Percentiles rank a stretch among this genome's conserved stretches.
Evolutionary conservation across 2,797 vertebrate species (phyloP).

Genomic region (Pseudochirops cupreus): DNA sequence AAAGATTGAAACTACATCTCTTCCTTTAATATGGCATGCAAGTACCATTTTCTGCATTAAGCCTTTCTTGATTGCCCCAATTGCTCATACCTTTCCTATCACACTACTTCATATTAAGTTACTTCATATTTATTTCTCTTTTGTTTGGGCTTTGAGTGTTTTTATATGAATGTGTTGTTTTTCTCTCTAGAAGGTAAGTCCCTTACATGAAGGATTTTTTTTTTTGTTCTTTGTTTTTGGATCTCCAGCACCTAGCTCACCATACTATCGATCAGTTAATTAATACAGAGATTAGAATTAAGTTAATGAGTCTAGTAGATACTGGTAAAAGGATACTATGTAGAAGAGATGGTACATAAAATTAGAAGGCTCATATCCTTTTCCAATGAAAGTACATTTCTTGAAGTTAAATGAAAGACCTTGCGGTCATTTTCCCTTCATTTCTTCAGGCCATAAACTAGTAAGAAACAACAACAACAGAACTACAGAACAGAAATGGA

Average conservation of each 20-base stretch:
- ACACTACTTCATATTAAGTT: background rate
- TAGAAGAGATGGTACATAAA: background rate
- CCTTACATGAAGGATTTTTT: background rate
- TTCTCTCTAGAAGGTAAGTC: background rate
- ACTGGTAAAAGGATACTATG: background rate
- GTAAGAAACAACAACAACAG: background rate
- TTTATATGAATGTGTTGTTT: background rate
- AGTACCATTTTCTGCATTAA: background rate
- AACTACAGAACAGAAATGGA: background rate
- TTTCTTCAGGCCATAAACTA: background rate
- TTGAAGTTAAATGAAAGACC: background rate
- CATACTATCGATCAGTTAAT: background rate
- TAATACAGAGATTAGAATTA: background rate
- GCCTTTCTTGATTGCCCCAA: background rate
- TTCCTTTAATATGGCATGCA: background rate
- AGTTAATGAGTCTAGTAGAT: background rate
- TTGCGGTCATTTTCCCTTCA: background rate
- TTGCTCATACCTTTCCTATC: background rate
- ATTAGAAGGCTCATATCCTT: background rate
- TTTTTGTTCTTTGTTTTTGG: background rate
- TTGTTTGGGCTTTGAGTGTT: background rate
- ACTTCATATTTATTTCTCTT: background rate
- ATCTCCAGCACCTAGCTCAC: background rate
- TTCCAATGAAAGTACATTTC: background rate
- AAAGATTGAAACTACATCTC: slow-evolving; percentile 9